Evolutionary conservation across 1,140 invertebrate species (phyloP), one percentile per base, ranked within the genome.

Genomic region (Ceratosolen solmsi): DNA sequence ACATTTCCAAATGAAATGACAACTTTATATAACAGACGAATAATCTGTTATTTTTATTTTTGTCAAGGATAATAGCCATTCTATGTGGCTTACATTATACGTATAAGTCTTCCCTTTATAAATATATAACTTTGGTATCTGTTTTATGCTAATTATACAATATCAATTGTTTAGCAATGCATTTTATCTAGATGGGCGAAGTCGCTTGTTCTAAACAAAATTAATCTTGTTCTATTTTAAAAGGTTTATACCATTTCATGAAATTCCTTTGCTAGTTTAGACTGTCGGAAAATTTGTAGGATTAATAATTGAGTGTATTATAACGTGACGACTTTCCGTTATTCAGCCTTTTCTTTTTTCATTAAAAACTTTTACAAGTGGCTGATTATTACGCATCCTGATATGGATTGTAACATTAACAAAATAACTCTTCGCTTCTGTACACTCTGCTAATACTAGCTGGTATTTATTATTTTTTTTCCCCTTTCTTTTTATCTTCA

Each of bases 351-450:
- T 75, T 60, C 11, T 54, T 82, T 75, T 75, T 74, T 33, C 33
- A 56, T 83, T 79, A 81, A 81, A 81, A 80, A 81, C 30, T 65
- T 80, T 71, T 81, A 81, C 51, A 49, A 76, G 49, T 80, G 70
- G 70, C 80, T 79, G 71, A 83, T 79, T 78, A 83, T 82, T 84
- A 82, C 77, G 80, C 65, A 84, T 84, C 80, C 72, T 77, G 74
- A 84, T 85, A 86, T 84, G 83, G 82, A 86, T 76, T 51, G 77
- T 82, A 86, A 86, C 80, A 81, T 84, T 86, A 86, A 86, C 79
- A 86, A 86, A 86, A 86, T 86, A 86, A 84, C 54, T 86, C 78
- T 86, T 83, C 80, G 78, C 78, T 81, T 86, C 79, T 84, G 83
- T 80, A 85, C 83, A 84, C 51, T 85, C 54, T 83, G 79, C 83